Evolutionary conservation across 2,888 invertebrate species (phyloP), one percentile per base, ranked within the genome.

Genomic region (Acrocera orbiculus): DNA sequence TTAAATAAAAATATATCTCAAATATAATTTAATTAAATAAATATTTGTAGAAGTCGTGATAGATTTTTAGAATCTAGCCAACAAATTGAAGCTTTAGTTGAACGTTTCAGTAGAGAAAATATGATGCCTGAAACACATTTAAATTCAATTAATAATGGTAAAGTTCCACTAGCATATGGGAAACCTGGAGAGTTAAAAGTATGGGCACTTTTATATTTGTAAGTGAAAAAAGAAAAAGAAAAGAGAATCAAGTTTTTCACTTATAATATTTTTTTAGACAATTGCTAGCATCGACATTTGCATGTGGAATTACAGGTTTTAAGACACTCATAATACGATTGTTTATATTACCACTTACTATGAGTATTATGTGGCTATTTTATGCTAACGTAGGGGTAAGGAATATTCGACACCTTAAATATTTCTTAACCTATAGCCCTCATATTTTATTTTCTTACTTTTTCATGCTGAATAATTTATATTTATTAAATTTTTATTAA

Each of bases 31-130:
- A 27, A 11, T 29, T 17, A 5, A 16, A 22, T 22, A 22, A 27
- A 15, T 19, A 5, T 11, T 6, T 16, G 13, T 27, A 54, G 60
- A 24, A 89, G 90, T 1, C 69, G 90, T 10, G 92, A 93, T 52
- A 69, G 90, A 16, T 93, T 95, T 51, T 66, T 87, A 27, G 89
- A 92, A 52, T 93, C 92, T 2, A 89, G 87, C 52, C 83, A 85
- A 46, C 90, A 90, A 59, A 92, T 93, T 44, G 78, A 85, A 4
- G 81, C 85, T 0, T 59, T 93, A 11, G 89, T 92, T 0, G 89
- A 90, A 47, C 81, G 89, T 49, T 92, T 90, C 57, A 83, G 85
- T 51, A 59, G 79, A 20, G 89, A 90, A 58, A 87, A 87, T 0
- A 75, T 74, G 6, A 65, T 70, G 20, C 67, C 69, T 36, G 67